These are phyloP conservation scores for Drosophila sordidula DNA, from an alignment of 2,888 invertebrate species.

Conservation along the genomic window DNA sequence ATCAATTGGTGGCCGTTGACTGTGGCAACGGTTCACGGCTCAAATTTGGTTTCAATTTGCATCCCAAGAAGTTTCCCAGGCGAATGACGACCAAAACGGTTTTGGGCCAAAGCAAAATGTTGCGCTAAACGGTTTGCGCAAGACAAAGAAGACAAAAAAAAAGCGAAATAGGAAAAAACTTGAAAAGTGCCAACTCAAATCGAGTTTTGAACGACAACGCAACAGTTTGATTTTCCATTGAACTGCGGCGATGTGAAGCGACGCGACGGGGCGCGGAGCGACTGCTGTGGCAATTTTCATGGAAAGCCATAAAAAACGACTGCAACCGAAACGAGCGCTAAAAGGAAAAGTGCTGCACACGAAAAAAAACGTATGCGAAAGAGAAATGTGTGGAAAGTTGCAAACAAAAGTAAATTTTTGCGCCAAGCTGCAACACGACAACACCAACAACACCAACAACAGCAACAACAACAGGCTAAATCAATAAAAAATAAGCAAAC, in stretches of 20 bases:
- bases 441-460: not conserved
- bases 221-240: constrained; percentile 71
- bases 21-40: constrained; percentile 5
- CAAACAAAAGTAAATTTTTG: constrained; percentile 69
- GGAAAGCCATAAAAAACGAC: constrained; percentile 72
- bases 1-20: constrained; percentile 13
- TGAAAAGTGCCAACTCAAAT: constrained; percentile 48
- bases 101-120: constrained; percentile 33
- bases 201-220: constrained; percentile 59
- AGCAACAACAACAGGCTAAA: constrained; percentile 35
- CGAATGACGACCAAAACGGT: constrained; percentile 11
- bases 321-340: constrained; percentile 51
- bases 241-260: constrained; percentile 42
- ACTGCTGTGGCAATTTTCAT: constrained; percentile 66
- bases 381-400: constrained; percentile 78
- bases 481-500: constrained; percentile 49
- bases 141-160: constrained; percentile 9
- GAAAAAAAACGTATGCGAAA: constrained; percentile 46
- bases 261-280: constrained; percentile 18
- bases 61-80: constrained; percentile 27
- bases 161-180: not conserved
- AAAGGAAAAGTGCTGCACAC: constrained; percentile 72
- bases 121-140: constrained; percentile 44
- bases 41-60: constrained; percentile 20
- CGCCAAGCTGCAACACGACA: constrained; percentile 10